These are phyloP conservation scores for Discoglossus pictus DNA, from an alignment of 2,797 vertebrate species.

Conservation along the genomic window DNA sequence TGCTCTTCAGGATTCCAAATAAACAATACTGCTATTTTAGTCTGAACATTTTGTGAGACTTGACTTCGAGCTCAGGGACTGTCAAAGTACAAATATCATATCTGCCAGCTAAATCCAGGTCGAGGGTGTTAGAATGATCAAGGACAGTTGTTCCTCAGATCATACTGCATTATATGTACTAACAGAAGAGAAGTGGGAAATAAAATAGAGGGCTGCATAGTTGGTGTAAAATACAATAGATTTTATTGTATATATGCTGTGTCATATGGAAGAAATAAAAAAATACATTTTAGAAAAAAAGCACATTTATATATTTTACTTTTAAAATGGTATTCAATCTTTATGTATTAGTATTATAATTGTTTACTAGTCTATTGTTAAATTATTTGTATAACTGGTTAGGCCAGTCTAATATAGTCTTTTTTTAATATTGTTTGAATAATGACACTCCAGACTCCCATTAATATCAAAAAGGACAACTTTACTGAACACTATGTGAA, in stretches of 20 bases:
- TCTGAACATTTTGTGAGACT: constrained; percentile 3
- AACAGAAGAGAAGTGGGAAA: constrained; percentile 21
- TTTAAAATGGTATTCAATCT: no score
- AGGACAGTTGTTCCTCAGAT: constrained; percentile 28
- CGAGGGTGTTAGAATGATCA: constrained; percentile 42
- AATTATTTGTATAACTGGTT: no score
- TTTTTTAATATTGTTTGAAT: no score
- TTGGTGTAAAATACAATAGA: constrained; percentile 3
- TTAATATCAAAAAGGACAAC: no score
- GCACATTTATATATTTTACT: no score
- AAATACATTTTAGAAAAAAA: not conserved
- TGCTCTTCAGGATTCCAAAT: constrained; percentile 8
- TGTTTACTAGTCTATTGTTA: no score
- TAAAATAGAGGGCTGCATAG: constrained; percentile 7
- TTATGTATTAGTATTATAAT: no score
- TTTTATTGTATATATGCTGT: not conserved
- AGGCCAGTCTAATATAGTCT: no score
- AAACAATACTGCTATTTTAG: constrained; percentile 18
- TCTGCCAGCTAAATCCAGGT: constrained; percentile 37
- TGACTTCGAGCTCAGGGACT: constrained; percentile 28
- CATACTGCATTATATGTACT: constrained; percentile 32
- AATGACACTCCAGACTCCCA: no score
- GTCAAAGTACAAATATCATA: constrained; percentile 28
- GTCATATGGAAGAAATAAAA: not conserved
- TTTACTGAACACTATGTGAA: no score